These are phyloP conservation scores for Sarcophilus harrisii DNA, from an alignment of 2,797 vertebrate genomes.

Conservation along the genomic window DNA sequence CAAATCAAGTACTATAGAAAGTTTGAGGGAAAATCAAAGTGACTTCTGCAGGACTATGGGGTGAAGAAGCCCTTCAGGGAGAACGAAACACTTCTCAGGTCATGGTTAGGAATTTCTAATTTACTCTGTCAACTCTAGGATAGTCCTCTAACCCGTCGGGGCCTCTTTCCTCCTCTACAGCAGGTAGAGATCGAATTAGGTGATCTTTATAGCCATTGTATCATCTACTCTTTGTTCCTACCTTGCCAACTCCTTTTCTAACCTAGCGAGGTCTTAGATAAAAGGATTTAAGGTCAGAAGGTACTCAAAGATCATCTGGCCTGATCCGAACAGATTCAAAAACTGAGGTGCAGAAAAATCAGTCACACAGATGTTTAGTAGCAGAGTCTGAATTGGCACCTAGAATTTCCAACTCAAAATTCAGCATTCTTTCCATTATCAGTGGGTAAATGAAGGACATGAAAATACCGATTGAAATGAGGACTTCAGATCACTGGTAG, in stretches of 20 bases:
- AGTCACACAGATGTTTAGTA: not conserved
- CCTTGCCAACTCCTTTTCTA: constrained; percentile 19
- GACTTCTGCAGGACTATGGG: not conserved
- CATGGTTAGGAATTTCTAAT: not conserved
- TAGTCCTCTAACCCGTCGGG: not conserved
- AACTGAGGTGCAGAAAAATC: not conserved
- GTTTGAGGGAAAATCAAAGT: not conserved
- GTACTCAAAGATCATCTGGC: not conserved
- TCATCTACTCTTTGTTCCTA: constrained; percentile 19
- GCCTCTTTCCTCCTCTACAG: constrained; percentile 37
- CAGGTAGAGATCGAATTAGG: constrained; percentile 15
- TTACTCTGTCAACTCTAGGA: not conserved
- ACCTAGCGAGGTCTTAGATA: not conserved
- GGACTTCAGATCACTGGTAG: not conserved
- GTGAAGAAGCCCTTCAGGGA: not conserved
- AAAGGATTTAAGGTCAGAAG: not conserved
- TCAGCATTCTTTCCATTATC: not conserved
- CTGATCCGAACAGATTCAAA: not conserved
- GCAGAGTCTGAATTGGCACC: not conserved
- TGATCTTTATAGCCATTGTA: constrained; percentile 14
- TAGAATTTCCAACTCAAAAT: not conserved
- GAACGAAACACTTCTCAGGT: not conserved
- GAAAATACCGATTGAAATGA: not conserved
- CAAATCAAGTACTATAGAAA: not conserved
- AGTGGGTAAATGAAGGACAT: not conserved